Evolutionary conservation across 2,888 invertebrate genomes (phyloP), one percentile per base, ranked within the genome.

Genomic region (Phytoseiulus persimilis): DNA sequence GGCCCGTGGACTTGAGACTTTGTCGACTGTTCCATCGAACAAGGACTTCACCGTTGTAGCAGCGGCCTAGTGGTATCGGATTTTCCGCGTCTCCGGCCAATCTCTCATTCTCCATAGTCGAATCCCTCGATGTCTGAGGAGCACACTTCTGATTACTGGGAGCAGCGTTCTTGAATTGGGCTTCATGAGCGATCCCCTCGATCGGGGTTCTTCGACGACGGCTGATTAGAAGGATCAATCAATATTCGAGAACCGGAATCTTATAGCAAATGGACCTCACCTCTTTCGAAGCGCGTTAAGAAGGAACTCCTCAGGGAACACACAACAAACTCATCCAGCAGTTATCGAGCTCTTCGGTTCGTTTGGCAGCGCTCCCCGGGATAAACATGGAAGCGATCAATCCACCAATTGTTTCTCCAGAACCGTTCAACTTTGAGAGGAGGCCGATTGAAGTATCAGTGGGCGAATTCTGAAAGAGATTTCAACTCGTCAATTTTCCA

Each of bases 31-130:
- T 87, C 87, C 87, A 87, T 6, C 87, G 87, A 3, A 87, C 87
- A 0, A 87, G 33, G 11, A 87, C 87, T 87, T 87, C 87, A 45
- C 87, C 87, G n/a, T 87, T 87, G 87, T 87, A 87, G 32, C 87
- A 87, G 9, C 87, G 87, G 14, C 87, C 87, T 0, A 45, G 39
- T 23, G 32, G 32, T 45, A 87, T 32, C 5, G 45, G 32, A 23
- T 45, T 87, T 28, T 45, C 87, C 11, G 87, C 9, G 18, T 87
- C 87, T n/a, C 87, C 87, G 32, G 87, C 32, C 23, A 87, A 33
- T 39, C 87, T 33, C 33, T 87, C 87, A 11, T 33, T 87, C 33
- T 87, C 87, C 87, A 87, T 87, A 32, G 87, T 23, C 23, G 31
- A 32, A 23, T 33, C 11, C 3, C 39, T 39, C 39, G 39, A 9